phyloP scores from a whole-genome alignment of 30 jellyfish, hydroid and myxozoan genomes.

The Cassiopea andromeda region DNA sequence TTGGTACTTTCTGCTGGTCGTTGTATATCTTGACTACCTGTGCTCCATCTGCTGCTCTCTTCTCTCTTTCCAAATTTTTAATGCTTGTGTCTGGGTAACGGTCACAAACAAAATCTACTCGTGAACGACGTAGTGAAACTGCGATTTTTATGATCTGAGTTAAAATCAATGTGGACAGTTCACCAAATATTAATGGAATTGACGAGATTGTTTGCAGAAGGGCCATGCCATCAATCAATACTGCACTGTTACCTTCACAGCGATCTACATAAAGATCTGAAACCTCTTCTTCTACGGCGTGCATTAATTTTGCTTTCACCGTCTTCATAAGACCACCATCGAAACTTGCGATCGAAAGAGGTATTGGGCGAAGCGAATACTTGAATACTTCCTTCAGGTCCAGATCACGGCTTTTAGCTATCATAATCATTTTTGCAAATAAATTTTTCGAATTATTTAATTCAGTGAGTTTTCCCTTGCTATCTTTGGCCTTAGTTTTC shows the following conservation, averaged over 20 bases:
- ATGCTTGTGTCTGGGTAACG: conserved; percentile 58
- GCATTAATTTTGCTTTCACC: conserved; percentile 25
- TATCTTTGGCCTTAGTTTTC: conserved; percentile 3
- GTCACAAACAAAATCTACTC: conserved; percentile 67
- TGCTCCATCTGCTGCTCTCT: conserved; percentile 44
- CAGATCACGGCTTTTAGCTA: conserved; percentile 35
- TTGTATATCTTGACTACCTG: too few relatives aligned
- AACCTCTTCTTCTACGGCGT: neutral
- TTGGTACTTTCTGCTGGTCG: conserved; percentile 18
- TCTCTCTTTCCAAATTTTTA: conserved; percentile 46
- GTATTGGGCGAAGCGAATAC: conserved; percentile 17
- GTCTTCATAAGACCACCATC: conserved; percentile 42
- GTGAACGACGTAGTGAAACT: neutral
- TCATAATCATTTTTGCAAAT: conserved; percentile 23
- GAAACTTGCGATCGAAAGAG: conserved; percentile 36
- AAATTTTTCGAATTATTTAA: conserved; percentile 11
- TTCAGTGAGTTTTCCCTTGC: conserved; percentile 35
- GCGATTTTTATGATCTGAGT: conserved; percentile 15
- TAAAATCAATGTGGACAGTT: conserved; percentile 18
- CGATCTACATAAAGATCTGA: neutral
- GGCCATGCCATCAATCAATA: conserved; percentile 64
- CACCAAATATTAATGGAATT: conserved; percentile 59
- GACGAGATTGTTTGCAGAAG: conserved; percentile 38
- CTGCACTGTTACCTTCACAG: conserved; percentile 4
- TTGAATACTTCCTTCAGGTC: conserved; percentile 36